Base-by-base conservation (phyloP, 2,888 invertebrate species). In the Drosophila phalerata region DNA sequence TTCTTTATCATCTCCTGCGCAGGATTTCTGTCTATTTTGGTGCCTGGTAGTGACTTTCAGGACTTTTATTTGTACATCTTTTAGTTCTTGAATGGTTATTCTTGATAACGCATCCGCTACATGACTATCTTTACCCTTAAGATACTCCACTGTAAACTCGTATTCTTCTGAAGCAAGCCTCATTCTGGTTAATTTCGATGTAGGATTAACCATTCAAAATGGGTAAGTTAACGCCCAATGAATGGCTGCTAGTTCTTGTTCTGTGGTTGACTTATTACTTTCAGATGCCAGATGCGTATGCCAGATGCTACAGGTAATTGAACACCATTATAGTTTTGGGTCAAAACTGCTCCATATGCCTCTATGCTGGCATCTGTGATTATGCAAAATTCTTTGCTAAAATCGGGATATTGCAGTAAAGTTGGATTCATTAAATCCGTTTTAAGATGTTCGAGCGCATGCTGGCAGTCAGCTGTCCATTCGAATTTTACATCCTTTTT, bases 41-140 rank as follows among this genome's bases (percentile, higher is more conserved):
- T 30, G 11, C 11, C 45, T 45, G 0, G 25, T 45, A 45, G 43
- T 43, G 43, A 43, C 43, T 43, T 43, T 19, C 15, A 15, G 11
- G 5, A 30, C 9, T 53, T 40, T 17, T 17, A 9, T n/a, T n/a
- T 9, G 8, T 2, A 51, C 25, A 5, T 51, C 25, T 53, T 53
- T 15, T 40, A 28, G 8, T 4, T 40, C 40, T 28, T 40, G 10
- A 13, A 55, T 55, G 17, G 63, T 55, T 40, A 63, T 48, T 17
- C 63, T 40, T 30, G 55, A 48, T n/a, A 62, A 34, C n/a, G 55
- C 63, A 34, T 55, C 48, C 0, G 63, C 58, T 15, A 52, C 58
- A 22, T 10, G 19, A 38, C 49, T 49, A 9, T 49, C 40, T 40
- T 58, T 60, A 8, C 58, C 40, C 19, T 42, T 38, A 1, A 15